phyloP scores from a whole-genome alignment of 2,113 vertebrate genomes.

The Hiodon tergisus region DNA sequence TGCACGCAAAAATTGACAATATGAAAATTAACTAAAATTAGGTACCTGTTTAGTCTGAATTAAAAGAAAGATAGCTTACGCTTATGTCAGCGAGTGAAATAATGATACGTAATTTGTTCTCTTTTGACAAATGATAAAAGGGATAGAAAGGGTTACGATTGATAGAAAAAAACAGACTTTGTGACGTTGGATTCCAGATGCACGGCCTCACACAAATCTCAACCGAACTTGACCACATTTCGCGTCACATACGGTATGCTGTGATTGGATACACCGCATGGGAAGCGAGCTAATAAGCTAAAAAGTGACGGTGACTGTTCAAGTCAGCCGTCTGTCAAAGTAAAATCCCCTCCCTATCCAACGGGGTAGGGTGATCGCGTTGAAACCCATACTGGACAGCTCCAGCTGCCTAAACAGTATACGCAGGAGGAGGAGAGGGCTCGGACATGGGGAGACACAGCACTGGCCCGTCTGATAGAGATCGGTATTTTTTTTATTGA shows the following conservation, averaged over 20 bases:
- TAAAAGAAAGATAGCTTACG: not conserved
- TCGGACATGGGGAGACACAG: constrained; percentile 78
- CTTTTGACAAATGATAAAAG: constrained; percentile 2
- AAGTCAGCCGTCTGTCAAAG: not conserved
- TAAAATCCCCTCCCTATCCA: constrained; percentile 45
- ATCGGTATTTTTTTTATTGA: constrained; percentile 52
- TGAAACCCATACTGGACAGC: constrained; percentile 78
- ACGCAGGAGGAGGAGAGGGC: constrained; percentile 76
- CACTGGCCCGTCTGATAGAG: constrained; percentile 70
- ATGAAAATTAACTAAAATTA: no score
- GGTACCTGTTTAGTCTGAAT: not conserved
- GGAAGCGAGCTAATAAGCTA: not conserved
- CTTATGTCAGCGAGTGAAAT: not conserved
- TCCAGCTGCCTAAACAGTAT: constrained; percentile 71
- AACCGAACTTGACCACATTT: constrained; percentile 45
- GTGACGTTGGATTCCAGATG: constrained; percentile 49
- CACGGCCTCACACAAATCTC: constrained; percentile 45
- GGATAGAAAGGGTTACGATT: constrained; percentile 19
- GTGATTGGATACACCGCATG: constrained; percentile 21
- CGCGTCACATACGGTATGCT: constrained; percentile 33
- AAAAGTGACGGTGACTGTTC: constrained; percentile 36
- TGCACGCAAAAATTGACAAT: not conserved
- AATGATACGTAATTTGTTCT: not conserved
- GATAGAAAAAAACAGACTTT: constrained; percentile 20
- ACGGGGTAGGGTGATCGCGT: constrained; percentile 69